Conservation (phyloP, 2,888 invertebrate genomes). For the Pycnomerus fuliginosus region DNA sequence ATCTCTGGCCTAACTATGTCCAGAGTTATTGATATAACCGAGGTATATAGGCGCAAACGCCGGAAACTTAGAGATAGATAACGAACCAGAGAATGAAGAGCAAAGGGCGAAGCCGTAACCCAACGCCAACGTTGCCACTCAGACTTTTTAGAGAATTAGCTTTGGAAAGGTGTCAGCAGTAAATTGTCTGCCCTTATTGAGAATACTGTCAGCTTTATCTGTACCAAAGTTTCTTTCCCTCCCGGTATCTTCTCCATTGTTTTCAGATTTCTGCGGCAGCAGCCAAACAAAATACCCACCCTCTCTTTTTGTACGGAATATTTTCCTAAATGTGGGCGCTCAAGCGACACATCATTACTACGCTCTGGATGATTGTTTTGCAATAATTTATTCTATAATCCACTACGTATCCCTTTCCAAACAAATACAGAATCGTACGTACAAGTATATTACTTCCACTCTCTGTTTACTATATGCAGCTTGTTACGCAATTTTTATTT, state of each 20-base stretch:
- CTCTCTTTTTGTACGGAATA: conserved; percentile 5
- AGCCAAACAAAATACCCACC: conserved; percentile 16
- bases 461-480: too few relatives aligned
- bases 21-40: conserved; percentile 36
- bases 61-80: conserved; percentile 20
- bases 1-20: conserved; percentile 39
- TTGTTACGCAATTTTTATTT: too few relatives aligned
- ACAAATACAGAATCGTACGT: too few relatives aligned
- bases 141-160: conserved; percentile 23
- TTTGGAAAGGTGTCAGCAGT: conserved; percentile 27
- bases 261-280: conserved; percentile 12
- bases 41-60: conserved; percentile 18
- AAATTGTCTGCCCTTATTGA: conserved; percentile 26
- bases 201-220: conserved; percentile 25
- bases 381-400: too few relatives aligned
- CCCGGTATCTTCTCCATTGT: conserved; percentile 17
- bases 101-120: conserved; percentile 18
- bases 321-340: conserved; percentile 11
- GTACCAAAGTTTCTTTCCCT: conserved; percentile 21
- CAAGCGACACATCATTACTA: conserved; percentile 17
- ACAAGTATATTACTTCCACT: too few relatives aligned
- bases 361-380: too few relatives aligned
- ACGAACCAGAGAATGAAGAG: conserved; percentile 22
- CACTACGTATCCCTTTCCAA: too few relatives aligned
- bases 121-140: conserved; percentile 14